These are phyloP conservation scores for Drosophila dunni DNA, from an alignment of 1,140 invertebrate genomes.

Conservation along the genomic window DNA sequence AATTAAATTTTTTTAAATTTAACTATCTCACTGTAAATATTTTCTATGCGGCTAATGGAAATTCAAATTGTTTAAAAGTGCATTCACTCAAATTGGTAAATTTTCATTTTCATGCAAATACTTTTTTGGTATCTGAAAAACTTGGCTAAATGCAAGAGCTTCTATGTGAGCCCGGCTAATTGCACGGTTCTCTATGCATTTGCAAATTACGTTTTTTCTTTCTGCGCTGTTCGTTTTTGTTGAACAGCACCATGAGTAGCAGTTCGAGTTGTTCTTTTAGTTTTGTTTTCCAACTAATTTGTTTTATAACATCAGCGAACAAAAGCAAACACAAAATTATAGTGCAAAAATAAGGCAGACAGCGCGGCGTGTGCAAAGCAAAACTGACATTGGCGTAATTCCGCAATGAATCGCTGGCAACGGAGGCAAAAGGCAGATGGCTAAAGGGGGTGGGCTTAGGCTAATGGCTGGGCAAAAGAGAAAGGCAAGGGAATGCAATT, in stretches of 20 bases:
- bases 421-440: background rate
- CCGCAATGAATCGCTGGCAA: background rate
- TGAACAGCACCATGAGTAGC: background rate
- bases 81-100: slow-evolving; percentile 10
- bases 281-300: slow-evolving; percentile 74
- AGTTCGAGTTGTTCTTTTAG: slow-evolving; percentile 20
- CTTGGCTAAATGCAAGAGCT: slow-evolving; percentile 30
- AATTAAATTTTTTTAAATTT: no score
- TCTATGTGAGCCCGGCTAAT: slow-evolving; percentile 65
- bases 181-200: slow-evolving; percentile 62
- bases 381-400: slow-evolving; percentile 41
- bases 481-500: slow-evolving; percentile 35
- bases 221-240: background rate
- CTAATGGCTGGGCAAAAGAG: slow-evolving; percentile 31
- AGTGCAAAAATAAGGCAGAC: slow-evolving; percentile 71
- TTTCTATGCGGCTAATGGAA: background rate
- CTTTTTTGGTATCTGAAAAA: background rate
- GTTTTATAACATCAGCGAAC: slow-evolving; percentile 76
- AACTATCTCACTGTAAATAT: no score
- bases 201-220: slow-evolving; percentile 55
- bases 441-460: slow-evolving; percentile 33
- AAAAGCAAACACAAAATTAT: slow-evolving; percentile 72
- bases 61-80: background rate
- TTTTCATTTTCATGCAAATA: slow-evolving; percentile 9
- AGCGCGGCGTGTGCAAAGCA: slow-evolving; percentile 71